Evolutionary conservation across 2,888 invertebrate species (phyloP), one percentile per base, ranked within the genome.

Genomic region (Cotesia congregata): DNA sequence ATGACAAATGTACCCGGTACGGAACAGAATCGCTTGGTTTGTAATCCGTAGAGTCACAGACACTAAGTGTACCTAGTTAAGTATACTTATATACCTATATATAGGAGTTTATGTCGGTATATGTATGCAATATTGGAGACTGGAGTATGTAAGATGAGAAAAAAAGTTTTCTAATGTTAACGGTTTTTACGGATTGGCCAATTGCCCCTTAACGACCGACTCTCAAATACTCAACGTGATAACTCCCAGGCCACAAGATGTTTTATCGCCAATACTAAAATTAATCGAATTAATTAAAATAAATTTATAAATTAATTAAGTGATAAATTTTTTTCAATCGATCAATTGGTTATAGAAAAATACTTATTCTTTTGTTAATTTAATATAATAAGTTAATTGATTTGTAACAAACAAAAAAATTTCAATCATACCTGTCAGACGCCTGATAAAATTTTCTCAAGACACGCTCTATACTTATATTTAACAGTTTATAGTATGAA

Each of bases 1-100:
- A 84, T 85, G 86, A 86, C 85, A 84, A 86, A 86, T 84, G 85
- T 86, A 80, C 80, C 81, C 81, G 81, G 40, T n/a, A 62, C 40
- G 39, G 17, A 78, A 67, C 41, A 69, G 72, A 83, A 80, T 83
- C 82, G 50, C 50, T 50, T 50, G 50, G 50, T 50, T 50, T 12
- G 50, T 50, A 50, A 50, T 50, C 12, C 50, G 85, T 86, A 84
- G 85, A 80, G 72, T 39, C 68, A 70, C 73, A 76, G 77, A 62
- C 75, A 40, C 70, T 30, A 15, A 17, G 74, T 62, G 17, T 12
- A 50, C 50, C 3, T 3, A 50, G 12, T 30, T 30, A 30, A 50
- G 50, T 50, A 12, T 12, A 50, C 30, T 30, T 30, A 30, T 30
- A 30, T 30, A 30, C 30, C 0, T 50, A 12, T 50, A 50, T 50